Percentiles rank a stretch among this genome's conserved stretches.
These are phyloP conservation scores for Ricordea florida DNA, from an alignment of 92 coral and sea anemone species.

Conservation along the genomic window DNA sequence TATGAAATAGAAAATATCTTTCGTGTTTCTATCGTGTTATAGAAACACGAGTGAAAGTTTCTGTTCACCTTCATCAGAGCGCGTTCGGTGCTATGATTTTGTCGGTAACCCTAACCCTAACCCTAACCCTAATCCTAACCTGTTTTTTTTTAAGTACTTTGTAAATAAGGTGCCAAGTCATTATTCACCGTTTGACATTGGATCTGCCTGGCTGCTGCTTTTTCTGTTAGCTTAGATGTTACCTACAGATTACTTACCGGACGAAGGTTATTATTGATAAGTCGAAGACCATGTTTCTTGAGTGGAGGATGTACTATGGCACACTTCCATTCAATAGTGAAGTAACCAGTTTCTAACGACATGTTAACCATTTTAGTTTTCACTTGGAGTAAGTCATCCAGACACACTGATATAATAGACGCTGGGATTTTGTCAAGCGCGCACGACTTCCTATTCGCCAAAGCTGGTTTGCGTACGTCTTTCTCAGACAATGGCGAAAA, in stretches of 20 bases:
- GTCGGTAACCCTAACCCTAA: no score
- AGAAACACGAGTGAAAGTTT: no score
- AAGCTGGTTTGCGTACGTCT: constrained; percentile 7
- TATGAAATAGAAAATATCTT: no score
- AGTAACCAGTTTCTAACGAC: constrained; percentile 6
- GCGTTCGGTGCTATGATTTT: constrained; percentile 22
- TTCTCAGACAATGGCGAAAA: constrained; percentile 7
- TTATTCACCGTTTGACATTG: constrained; percentile 11
- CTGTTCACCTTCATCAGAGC: constrained; percentile 14
- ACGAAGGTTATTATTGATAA: constrained; percentile 10
- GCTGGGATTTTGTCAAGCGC: constrained; percentile 30
- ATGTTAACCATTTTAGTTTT: constrained; percentile 26
- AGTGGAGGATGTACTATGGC: constrained; percentile 23
- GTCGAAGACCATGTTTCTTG: no score
- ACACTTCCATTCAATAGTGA: constrained; percentile 21
- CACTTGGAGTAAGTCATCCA: constrained; percentile 42
- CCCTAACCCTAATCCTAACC: no score
- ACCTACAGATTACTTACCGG: constrained; percentile 30
- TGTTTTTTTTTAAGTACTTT: no score
- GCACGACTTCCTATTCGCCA: constrained; percentile 13
- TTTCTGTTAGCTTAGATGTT: constrained; percentile 26
- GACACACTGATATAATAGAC: neutral
- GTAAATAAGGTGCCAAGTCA: constrained; percentile 2
- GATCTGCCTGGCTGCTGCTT: constrained; percentile 14
- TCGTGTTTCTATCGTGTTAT: no score